Conservation (phyloP, 2,797 vertebrate genomes). For the Gephyroberyx darwinii region DNA sequence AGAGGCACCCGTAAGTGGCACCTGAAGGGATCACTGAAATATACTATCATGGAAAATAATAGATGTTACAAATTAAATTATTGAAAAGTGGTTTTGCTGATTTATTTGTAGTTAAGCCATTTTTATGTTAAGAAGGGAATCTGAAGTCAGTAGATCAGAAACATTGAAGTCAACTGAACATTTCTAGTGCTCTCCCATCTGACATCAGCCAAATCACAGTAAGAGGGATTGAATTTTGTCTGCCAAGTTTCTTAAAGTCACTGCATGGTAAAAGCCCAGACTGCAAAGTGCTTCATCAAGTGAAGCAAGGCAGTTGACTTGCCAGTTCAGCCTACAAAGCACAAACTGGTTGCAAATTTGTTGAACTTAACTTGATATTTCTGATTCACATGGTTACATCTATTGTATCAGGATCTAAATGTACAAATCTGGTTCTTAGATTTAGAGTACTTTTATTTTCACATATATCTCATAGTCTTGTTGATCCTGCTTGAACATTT, state of each 20-base stretch:
- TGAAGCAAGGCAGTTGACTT: slow-evolving; percentile 1
- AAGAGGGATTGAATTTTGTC: slow-evolving; percentile 8
- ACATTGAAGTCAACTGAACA: slow-evolving; percentile 6
- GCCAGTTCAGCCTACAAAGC: slow-evolving; percentile 24
- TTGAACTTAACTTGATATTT: slow-evolving; percentile 29
- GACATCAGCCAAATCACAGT: slow-evolving; percentile 20
- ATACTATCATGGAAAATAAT: slow-evolving; percentile 1
- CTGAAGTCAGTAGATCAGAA: not conserved
- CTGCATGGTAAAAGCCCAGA: slow-evolving; percentile 36
- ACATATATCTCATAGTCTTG: no score
- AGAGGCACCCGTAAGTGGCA: not conserved
- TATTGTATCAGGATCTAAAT: not conserved
- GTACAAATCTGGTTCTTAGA: no score
- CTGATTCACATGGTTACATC: not conserved
- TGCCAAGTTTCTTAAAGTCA: slow-evolving; percentile 33
- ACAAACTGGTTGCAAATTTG: slow-evolving; percentile 44
- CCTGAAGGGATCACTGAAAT: slow-evolving; percentile 14
- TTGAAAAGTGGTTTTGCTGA: no score
- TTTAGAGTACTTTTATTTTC: no score
- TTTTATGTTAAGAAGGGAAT: not conserved
- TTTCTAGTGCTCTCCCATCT: not conserved
- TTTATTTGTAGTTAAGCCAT: slow-evolving; percentile 15
- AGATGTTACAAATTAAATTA: no score
- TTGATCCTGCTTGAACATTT: no score
- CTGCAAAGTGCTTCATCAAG: slow-evolving; percentile 40